These are phyloP conservation scores for Fregetta grallaria DNA, from an alignment of 2,113 vertebrate species.

Conservation along the genomic window DNA sequence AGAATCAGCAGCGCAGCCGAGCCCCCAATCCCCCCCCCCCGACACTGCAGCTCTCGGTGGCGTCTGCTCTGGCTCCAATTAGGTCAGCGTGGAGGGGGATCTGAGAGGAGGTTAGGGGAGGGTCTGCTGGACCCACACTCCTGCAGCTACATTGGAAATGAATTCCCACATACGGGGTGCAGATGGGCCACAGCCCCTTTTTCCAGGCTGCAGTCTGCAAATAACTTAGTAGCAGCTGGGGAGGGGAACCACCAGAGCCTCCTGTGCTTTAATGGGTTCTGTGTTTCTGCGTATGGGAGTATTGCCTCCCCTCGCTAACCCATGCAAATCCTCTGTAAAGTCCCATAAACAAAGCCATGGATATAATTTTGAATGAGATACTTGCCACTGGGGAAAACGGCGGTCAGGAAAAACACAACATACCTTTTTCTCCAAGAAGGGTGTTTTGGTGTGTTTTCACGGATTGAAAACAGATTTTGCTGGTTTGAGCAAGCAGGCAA, in stretches of 20 bases:
- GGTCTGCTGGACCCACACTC: not conserved
- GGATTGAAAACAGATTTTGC: constrained; percentile 42
- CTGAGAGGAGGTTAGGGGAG: not conserved
- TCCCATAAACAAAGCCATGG: not conserved
- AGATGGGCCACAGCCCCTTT: constrained; percentile 1
- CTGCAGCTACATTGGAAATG: not conserved
- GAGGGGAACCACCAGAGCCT: not conserved
- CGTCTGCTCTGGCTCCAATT: not conserved
- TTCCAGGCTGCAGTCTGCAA: not conserved
- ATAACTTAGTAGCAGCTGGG: constrained; percentile 10
- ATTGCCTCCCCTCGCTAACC: not conserved
- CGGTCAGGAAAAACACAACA: constrained; percentile 13
- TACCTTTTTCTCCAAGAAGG: not conserved
- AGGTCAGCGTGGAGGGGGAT: not conserved
- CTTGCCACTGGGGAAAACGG: not conserved
- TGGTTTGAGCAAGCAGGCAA: constrained; percentile 31
- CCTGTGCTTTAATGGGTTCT: not conserved
- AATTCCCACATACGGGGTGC: constrained; percentile 14
- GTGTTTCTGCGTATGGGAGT: not conserved
- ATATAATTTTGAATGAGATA: constrained; percentile 14
- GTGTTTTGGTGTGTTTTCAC: constrained; percentile 3
- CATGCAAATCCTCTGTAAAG: constrained; percentile 4
- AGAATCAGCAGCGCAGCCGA: not conserved
- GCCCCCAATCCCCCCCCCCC: not conserved
- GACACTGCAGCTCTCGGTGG: accelerated